A percentile compares a stretch with the other conserved stretches of the same genome.
These are phyloP conservation scores for Aramus guarauna DNA, from an alignment of 2,113 vertebrate genomes.

Conservation along the genomic window DNA sequence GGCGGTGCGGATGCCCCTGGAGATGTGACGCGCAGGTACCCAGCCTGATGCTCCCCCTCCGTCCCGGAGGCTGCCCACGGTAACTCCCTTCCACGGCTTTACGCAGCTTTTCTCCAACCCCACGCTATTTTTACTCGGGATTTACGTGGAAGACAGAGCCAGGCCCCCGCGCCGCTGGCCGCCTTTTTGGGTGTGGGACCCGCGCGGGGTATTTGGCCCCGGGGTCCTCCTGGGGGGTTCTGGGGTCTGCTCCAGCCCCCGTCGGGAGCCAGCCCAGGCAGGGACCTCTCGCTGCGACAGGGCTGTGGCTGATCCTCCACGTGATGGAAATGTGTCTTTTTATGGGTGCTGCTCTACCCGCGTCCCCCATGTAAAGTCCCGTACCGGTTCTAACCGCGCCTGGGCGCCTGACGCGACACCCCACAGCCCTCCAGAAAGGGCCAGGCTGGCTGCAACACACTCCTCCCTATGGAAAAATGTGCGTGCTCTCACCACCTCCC, in stretches of 20 bases:
- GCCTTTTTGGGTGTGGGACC: not conserved
- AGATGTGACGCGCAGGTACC: not conserved
- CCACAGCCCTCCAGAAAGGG: not conserved
- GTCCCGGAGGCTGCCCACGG: fast-evolving
- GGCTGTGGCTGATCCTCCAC: not conserved
- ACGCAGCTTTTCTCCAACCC: not conserved
- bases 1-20: fast-evolving
- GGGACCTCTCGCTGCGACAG: not conserved
- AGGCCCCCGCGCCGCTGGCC: fast-evolving
- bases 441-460: fast-evolving
- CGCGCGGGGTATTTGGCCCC: fast-evolving
- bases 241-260: not conserved
- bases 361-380: not conserved
- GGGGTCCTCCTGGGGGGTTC: not conserved
- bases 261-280: not conserved
- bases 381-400: fast-evolving
- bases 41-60: not conserved
- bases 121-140: fast-evolving
- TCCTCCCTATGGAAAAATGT: fast-evolving
- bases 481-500: not conserved
- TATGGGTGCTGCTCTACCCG: not conserved
- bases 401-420: fast-evolving
- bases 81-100: fast-evolving
- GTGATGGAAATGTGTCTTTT: fast-evolving
- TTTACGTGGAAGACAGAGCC: not conserved